Conservation (phyloP, 2,797 vertebrate genomes). For the Argentina silus region DNA sequence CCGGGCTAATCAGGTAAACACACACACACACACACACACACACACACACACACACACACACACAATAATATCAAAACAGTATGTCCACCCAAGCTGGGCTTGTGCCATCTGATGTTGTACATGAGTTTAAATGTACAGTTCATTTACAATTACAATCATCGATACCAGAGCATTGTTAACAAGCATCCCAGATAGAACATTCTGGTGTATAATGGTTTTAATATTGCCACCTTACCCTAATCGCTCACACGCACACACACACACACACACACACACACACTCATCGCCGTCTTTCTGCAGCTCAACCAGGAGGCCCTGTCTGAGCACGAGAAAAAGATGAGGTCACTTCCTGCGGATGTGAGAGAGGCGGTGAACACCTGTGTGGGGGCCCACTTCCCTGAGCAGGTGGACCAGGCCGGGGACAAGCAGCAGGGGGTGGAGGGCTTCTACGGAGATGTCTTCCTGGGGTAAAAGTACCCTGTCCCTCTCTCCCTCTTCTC, state of each 20-base stretch:
- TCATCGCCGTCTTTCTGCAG: slow-evolving; percentile 66
- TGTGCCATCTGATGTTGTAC: background rate
- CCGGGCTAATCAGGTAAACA: slow-evolving; percentile 82
- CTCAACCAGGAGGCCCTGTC: slow-evolving; percentile 80
- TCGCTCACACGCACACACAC: no score
- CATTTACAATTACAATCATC: no score
- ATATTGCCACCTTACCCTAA: no score
- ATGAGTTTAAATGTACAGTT: background rate
- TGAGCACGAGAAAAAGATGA: slow-evolving; percentile 81
- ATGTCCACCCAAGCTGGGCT: background rate
- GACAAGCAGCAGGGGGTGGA: slow-evolving; percentile 51
- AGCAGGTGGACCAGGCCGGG: slow-evolving; percentile 62
- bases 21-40: background rate
- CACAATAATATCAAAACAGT: background rate
- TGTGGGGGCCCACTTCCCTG: slow-evolving; percentile 72
- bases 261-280: background rate
- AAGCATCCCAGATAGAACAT: no score
- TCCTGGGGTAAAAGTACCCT: slow-evolving; percentile 66
- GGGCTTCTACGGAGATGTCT: slow-evolving; percentile 72
- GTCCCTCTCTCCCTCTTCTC: background rate
- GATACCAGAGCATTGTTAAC: no score
- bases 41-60: background rate
- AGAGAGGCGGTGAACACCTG: slow-evolving; percentile 80
- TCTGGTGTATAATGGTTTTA: no score
- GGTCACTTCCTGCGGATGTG: slow-evolving; percentile 76